Evolutionary conservation across 2,888 invertebrate genomes (phyloP), one percentile per base, ranked within the genome.

Genomic region (Andrena camellia): DNA sequence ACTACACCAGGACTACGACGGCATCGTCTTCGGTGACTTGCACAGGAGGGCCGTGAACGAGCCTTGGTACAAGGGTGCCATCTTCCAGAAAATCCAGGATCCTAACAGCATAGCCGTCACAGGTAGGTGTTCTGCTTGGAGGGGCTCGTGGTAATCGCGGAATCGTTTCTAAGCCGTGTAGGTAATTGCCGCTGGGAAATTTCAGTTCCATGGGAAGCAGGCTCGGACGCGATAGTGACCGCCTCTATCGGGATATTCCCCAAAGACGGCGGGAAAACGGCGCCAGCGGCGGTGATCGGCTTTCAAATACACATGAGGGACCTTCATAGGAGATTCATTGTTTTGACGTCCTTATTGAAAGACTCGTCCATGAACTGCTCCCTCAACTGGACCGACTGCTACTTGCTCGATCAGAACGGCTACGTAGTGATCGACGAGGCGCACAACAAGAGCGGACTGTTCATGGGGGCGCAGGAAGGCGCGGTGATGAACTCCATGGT

Each of bases 391-490:
- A 91, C 93, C 63, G 96, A 97, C 85, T 99, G 99, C 92, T 99
- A 97, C 93, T 95, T 99, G n/a, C 95, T 99, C 59, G 99, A 99
- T 93, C 97, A 97, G 93, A 98, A 98, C 90, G 99, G 98, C 0
- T 99, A 98, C 93, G 95, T 98, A 7, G 95, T 99, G 0, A 95
- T 98, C 10, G 96, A 97, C 0, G 95, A 96, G 88, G 95, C 96
- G 26, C 94, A 95, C 50, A 95, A 95, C 54, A 95, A 97, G 68
- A 97, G 97, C 0, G 98, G 99, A 0, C 95, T 95, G 88, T 99
- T 99, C 94, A 98, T 99, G 93, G 99, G 99, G 0, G 97, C 97
- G 83, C 95, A 97, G 33, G 96, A 97, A 87, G 96, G 97, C 13
- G 96, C 96, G 50, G 96, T 98, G 2, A 96, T 98, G 96, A 95